A percentile compares a stretch with the other conserved stretches of the same genome.
These are phyloP conservation scores for Cyclophora albipunctata DNA, from an alignment of 2,888 invertebrate species.

Conservation along the genomic window DNA sequence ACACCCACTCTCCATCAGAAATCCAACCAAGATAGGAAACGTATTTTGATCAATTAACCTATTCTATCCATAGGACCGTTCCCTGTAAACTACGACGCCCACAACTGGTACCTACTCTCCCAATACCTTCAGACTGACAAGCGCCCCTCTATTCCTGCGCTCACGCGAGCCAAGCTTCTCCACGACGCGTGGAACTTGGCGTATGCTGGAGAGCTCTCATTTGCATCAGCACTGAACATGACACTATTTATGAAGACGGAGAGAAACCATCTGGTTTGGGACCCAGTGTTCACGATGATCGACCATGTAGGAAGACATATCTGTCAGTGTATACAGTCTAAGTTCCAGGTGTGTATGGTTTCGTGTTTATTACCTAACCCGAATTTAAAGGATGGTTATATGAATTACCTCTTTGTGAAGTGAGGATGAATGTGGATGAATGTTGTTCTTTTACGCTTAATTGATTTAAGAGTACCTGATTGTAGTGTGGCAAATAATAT, in stretches of 20 bases:
- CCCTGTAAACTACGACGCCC: slow-evolving; percentile 86
- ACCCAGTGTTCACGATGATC: slow-evolving; percentile 87
- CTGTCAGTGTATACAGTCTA: slow-evolving; percentile 76
- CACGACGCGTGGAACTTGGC: slow-evolving; percentile 88
- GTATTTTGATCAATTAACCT: neutral
- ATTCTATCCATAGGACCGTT: slow-evolving; percentile 77
- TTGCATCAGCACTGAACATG: slow-evolving; percentile 85
- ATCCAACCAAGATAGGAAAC: no score
- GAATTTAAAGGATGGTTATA: no score
- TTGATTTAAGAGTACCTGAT: no score
- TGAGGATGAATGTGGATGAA: no score
- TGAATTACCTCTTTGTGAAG: no score
- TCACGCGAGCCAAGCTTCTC: slow-evolving; percentile 83
- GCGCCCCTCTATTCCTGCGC: slow-evolving; percentile 77
- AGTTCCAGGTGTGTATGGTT: slow-evolving; percentile 78
- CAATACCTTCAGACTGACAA: slow-evolving; percentile 75
- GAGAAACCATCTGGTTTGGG: slow-evolving; percentile 85
- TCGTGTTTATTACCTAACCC: no score
- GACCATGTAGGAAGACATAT: slow-evolving; percentile 87
- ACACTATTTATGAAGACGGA: slow-evolving; percentile 84
- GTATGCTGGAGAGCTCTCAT: slow-evolving; percentile 84
- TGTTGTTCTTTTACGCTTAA: no score
- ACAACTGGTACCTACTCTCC: slow-evolving; percentile 85
- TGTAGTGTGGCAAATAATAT: no score
- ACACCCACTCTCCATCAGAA: no score